Percentiles rank a stretch among this genome's conserved stretches.
These are phyloP conservation scores for Pseudomyrmex gracilis DNA, from an alignment of 1,140 invertebrate species.

Conservation along the genomic window DNA sequence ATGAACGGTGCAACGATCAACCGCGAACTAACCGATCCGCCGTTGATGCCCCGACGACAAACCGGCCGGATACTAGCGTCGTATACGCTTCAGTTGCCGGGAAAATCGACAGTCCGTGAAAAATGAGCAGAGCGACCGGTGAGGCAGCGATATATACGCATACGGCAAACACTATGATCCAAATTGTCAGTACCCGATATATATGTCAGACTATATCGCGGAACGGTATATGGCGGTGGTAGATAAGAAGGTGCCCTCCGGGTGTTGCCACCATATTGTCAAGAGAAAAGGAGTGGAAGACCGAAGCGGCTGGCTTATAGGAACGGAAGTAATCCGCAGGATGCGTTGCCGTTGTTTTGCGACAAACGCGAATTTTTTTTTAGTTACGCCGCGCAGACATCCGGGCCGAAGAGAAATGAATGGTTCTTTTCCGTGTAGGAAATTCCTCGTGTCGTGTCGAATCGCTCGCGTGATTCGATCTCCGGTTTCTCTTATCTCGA, in stretches of 20 bases:
- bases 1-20: conserved; percentile 80
- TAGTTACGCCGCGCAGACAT: conserved; percentile 67
- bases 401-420: conserved; percentile 46
- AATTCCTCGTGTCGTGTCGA: neutral
- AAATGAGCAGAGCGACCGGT: conserved; percentile 78
- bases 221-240: conserved; percentile 45
- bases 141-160: conserved; percentile 78
- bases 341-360: conserved; percentile 3
- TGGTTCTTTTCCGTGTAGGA: neutral
- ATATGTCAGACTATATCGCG: conserved; percentile 63
- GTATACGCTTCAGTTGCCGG: conserved; percentile 83
- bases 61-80: conserved; percentile 76
- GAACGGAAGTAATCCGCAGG: conserved; percentile 6
- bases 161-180: conserved; percentile 80
- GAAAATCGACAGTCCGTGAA: conserved; percentile 84
- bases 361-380: conserved; percentile 39
- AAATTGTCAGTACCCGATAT: conserved; percentile 67
- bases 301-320: conserved; percentile 17
- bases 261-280: neutral
- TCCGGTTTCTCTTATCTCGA: neutral
- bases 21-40: conserved; percentile 82
- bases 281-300: conserved; percentile 32
- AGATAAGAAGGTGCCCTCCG: conserved; percentile 23
- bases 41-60: conserved; percentile 79
- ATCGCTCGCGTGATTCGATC: conserved; percentile 1